These are phyloP conservation scores for Elgaria multicarinata DNA, from an alignment of 2,113 vertebrate genomes.

Conservation along the genomic window DNA sequence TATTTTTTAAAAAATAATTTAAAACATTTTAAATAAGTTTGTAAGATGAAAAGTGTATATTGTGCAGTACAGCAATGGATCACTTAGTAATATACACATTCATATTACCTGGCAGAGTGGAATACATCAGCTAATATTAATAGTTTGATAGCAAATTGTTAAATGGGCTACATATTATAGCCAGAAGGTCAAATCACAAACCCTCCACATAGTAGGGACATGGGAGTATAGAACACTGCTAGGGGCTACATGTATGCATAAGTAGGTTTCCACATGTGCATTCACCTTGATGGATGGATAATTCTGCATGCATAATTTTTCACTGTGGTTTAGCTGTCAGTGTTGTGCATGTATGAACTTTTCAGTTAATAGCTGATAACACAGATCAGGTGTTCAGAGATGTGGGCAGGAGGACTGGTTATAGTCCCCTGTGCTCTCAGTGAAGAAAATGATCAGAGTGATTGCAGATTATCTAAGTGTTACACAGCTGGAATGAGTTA, in stretches of 20 bases:
- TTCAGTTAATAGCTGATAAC: neutral
- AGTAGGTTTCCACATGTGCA: neutral
- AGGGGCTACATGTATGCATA: neutral
- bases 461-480: neutral
- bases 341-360: neutral
- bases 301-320: neutral
- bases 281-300: neutral
- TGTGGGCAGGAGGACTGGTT: neutral
- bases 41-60: slow-evolving; percentile 21
- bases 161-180: slow-evolving; percentile 15
- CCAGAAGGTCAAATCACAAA: neutral
- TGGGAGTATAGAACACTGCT: neutral
- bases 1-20: neutral
- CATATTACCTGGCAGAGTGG: slow-evolving; percentile 25
- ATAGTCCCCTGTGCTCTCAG: no score
- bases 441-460: neutral
- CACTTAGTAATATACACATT: slow-evolving; percentile 40
- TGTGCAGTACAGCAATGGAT: slow-evolving; percentile 50
- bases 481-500: neutral
- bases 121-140: slow-evolving; percentile 33
- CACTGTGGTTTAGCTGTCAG: neutral
- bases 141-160: neutral
- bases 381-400: neutral
- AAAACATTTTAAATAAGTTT: slow-evolving; percentile 54
- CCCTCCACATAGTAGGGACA: neutral